Base-by-base conservation (phyloP, 1,140 invertebrate species). In the Lepidurus couesii region DNA sequence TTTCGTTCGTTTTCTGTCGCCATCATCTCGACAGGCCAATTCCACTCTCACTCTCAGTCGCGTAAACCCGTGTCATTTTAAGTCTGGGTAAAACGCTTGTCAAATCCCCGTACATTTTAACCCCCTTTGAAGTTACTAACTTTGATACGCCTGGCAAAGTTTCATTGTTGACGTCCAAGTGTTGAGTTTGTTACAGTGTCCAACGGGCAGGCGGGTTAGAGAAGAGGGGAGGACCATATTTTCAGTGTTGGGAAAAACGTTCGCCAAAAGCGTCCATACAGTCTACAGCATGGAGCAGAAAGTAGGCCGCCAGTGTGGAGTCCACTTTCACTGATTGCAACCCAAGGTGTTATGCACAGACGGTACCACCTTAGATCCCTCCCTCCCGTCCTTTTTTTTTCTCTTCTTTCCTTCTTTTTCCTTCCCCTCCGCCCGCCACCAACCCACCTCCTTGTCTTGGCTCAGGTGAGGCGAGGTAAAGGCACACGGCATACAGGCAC, bases 241-340 rank as follows among this genome's bases (percentile, higher is more conserved):
- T n/a, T 73, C 65, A 73, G 65, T n/a, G 16, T 24, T n/a, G 65
- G 65, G 65, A 24, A n/a, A n/a, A n/a, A 24, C 24, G 65, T n/a
- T n/a, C 16, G 16, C 21, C 65, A n/a, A 21, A 73, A 21, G 16
- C 21, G 65, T 73, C n/a, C 24, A 24, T 73, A 24, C 65, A n/a
- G 65, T 24, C 53, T 65, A 7, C 13, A 65, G 43, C 74, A 75
- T 43, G 74, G 74, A 44, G 74, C 42, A 13, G 74, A 43, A 43
- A 75, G 42, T 44, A 44, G 42, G 74, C 74, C 42, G 74, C 42
- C 74, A 44, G 74, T 65, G 74, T 44, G 42, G 75, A 77, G 24
- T 44, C 43, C 43, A 77, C 75, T 77, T 77, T 77, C 75, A 77
- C 75, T 77, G 75, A 77, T 77, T 77, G 75, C 75, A 77, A 44